phyloP scores from a whole-genome alignment of 2,797 vertebrate species.

The Sebastes itinus region DNA sequence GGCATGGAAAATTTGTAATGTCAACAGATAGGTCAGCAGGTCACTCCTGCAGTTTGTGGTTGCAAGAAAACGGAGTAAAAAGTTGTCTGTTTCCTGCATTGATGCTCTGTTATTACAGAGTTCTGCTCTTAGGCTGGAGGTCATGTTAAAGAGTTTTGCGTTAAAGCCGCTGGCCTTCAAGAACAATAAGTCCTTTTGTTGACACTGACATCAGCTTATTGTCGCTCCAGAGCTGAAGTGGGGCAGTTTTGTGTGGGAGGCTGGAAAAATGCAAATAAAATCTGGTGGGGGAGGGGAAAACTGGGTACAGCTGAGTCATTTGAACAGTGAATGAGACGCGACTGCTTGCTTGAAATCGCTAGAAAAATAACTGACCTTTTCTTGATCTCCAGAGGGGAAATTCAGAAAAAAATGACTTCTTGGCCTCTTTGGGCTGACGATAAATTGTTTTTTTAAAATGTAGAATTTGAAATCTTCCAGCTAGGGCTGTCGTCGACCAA shows the following conservation, averaged over 20 bases:
- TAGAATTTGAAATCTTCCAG: background rate
- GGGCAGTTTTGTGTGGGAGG: background rate
- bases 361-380: background rate
- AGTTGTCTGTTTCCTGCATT: background rate
- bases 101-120: background rate
- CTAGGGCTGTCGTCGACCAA: no score
- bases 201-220: background rate
- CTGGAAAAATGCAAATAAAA: background rate
- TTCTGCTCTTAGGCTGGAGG: background rate
- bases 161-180: background rate
- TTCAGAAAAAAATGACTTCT: background rate
- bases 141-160: background rate
- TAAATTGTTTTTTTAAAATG: background rate
- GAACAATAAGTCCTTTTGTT: conserved; percentile 7
- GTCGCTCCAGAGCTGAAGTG: background rate
- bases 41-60: background rate
- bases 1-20: background rate
- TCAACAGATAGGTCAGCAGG: background rate
- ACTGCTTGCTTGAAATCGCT: background rate
- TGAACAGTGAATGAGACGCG: background rate
- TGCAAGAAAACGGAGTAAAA: background rate
- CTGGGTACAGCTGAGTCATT: background rate
- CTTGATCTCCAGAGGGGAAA: background rate
- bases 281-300: background rate
- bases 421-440: background rate